These are phyloP conservation scores for Philhelius pedissequus DNA, from an alignment of 2,888 invertebrate genomes.

Conservation along the genomic window DNA sequence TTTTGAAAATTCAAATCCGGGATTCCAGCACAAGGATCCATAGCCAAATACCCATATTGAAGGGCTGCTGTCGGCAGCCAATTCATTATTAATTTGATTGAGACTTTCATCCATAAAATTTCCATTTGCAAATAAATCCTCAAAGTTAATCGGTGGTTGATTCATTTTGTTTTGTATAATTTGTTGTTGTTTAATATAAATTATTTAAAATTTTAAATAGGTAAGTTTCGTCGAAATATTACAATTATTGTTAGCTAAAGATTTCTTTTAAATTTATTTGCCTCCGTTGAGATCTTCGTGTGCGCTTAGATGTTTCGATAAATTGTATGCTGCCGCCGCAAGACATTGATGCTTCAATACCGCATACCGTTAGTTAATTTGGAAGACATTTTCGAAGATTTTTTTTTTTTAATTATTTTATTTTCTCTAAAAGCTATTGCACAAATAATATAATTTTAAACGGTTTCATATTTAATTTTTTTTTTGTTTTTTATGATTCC, in stretches of 20 bases:
- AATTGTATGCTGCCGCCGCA: slow-evolving; percentile 39
- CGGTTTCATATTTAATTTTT: not conserved
- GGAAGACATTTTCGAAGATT: not conserved
- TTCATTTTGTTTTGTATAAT: slow-evolving; percentile 24
- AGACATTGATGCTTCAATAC: slow-evolving; percentile 70
- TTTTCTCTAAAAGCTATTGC: not conserved
- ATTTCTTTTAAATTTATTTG: slow-evolving; percentile 44
- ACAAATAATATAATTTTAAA: not conserved
- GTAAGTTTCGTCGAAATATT: not conserved
- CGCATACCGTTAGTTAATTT: slow-evolving; percentile 16
- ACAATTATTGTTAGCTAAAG: slow-evolving; percentile 67
- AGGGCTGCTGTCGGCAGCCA: slow-evolving; percentile 56
- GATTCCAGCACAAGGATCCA: slow-evolving; percentile 96
- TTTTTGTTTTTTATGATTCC: not conserved
- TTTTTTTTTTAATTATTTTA: not conserved
- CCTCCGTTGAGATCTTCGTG: slow-evolving; percentile 64
- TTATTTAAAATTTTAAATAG: not conserved
- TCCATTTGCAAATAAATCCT: slow-evolving; percentile 74
- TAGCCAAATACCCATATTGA: slow-evolving; percentile 94
- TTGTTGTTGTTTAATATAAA: not conserved
- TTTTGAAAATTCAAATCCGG: slow-evolving; percentile 91
- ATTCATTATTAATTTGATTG: slow-evolving; percentile 62
- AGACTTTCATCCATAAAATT: slow-evolving; percentile 71
- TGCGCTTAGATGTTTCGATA: slow-evolving; percentile 34
- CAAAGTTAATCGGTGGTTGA: slow-evolving; percentile 73